phyloP scores from a whole-genome alignment of 2,888 invertebrate genomes.

The Bruchidius siliquastri region DNA sequence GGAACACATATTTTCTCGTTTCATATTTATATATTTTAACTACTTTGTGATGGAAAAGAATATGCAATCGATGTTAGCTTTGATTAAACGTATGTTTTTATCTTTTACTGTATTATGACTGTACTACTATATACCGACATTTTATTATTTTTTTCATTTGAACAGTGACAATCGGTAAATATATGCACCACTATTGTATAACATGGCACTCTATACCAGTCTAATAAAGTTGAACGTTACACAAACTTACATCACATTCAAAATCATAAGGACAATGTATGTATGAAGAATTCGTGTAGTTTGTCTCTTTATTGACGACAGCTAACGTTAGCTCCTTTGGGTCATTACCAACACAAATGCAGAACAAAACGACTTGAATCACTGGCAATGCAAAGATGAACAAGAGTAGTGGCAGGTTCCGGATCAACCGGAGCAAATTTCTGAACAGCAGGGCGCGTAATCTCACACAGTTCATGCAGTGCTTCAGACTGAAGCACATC shows the following conservation, averaged over 20 bases:
- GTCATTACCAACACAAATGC: conserved; percentile 85
- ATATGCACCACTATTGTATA: too few relatives aligned
- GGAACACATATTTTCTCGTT: too few relatives aligned
- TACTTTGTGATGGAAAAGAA: too few relatives aligned
- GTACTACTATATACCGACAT: too few relatives aligned
- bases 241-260: background rate
- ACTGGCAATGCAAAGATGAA: conserved; percentile 88
- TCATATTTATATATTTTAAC: too few relatives aligned
- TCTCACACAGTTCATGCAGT: conserved; percentile 76
- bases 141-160: too few relatives aligned
- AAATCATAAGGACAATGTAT: background rate
- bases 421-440: conserved; percentile 87
- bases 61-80: too few relatives aligned
- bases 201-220: too few relatives aligned
- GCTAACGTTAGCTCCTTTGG: conserved; percentile 78
- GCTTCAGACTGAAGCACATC: background rate
- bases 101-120: too few relatives aligned
- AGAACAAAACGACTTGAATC: conserved; percentile 90
- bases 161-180: too few relatives aligned
- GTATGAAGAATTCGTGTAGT: conserved; percentile 31
- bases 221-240: too few relatives aligned
- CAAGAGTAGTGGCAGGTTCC: conserved; percentile 87
- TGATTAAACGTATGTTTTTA: too few relatives aligned
- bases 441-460: conserved; percentile 79
- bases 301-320: conserved; percentile 66